Base-by-base conservation (phyloP, 2,888 invertebrate species). In the Phortica okadai region DNA sequence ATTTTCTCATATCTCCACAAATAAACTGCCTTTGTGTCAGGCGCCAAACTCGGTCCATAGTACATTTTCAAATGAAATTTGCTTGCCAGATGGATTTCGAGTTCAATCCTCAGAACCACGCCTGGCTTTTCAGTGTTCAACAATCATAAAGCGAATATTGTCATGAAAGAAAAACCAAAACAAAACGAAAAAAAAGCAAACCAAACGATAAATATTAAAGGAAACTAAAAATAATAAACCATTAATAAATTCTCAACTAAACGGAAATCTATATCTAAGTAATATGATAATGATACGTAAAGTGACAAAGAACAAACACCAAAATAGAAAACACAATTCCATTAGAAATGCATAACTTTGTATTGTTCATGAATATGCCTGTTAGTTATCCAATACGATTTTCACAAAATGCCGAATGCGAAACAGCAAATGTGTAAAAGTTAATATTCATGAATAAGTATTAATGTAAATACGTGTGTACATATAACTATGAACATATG, bases 91-190 rank as follows among this genome's bases (percentile, higher is more conserved):
- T 64, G 41, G 41, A 64, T 64, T 11, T 33, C 64, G 67, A 64
- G 64, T 64, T 66, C n/a, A 16, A 44, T 16, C 14, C 16, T 59
- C 54, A 54, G n/a, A 14, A 54, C 7, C 7, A 14, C 59, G 59
- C 16, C 44, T 16, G 67, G 67, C 56, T 58, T 58, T 58, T 58
- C 41, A 44, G 50, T 59, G 58, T 73, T 73, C 73, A 73, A 73
- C 41, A 50, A 54, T 56, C 41, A 44, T 72, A 58, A n/a, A 41
- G 16, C 21, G n/a, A 58, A 21, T 21, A 21, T 21, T 21, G 14
- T 6, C 58, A 67, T 42, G 11, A 54, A 3, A 25, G 42, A 66
- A 77, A 76, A 81, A 82, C 79, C 82, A 82, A 78, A 82, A 84
- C 50, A 25, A 74, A 45, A 66, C 16, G 21, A 33, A 59, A 66